Evolutionary conservation across 2,113 vertebrate genomes (phyloP).

Genomic region (Tetrax tetrax): DNA sequence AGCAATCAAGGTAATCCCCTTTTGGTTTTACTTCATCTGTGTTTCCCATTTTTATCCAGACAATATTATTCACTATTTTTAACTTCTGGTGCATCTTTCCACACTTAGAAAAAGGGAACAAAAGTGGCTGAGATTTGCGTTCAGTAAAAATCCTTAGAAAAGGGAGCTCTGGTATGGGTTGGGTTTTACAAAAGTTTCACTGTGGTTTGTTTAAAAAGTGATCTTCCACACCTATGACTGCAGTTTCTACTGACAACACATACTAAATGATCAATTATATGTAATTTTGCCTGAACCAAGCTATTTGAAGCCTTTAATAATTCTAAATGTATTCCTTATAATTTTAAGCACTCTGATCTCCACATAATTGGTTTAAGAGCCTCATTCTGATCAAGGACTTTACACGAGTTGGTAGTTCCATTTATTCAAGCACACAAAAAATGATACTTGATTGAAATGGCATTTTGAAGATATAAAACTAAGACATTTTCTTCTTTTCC

Average conservation of each 20-base stretch:
- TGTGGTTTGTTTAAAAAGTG: not conserved
- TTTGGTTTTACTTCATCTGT: not conserved
- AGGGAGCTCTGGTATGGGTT: not conserved
- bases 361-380: conserved; percentile 65
- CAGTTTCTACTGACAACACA: conserved; percentile 40
- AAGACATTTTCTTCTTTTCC: not conserved
- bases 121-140: not conserved
- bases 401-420: conserved; percentile 45
- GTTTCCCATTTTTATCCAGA: not conserved
- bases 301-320: conserved; percentile 59
- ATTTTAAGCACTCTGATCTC: conserved; percentile 59
- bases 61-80: not conserved
- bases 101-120: not conserved
- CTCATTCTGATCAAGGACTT: conserved; percentile 60
- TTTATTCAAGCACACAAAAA: conserved; percentile 51
- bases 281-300: conserved; percentile 48
- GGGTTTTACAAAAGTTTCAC: conserved; percentile 22
- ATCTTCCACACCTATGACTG: conserved; percentile 40
- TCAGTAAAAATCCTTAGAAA: not conserved
- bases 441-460: conserved; percentile 50
- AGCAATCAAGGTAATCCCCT: not conserved
- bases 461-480: conserved; percentile 42
- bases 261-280: conserved; percentile 59
- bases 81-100: not conserved
- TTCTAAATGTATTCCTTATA: conserved; percentile 51